Evolutionary conservation across 1,140 invertebrate species (phyloP).

Genomic region (Tenebrio molitor): DNA sequence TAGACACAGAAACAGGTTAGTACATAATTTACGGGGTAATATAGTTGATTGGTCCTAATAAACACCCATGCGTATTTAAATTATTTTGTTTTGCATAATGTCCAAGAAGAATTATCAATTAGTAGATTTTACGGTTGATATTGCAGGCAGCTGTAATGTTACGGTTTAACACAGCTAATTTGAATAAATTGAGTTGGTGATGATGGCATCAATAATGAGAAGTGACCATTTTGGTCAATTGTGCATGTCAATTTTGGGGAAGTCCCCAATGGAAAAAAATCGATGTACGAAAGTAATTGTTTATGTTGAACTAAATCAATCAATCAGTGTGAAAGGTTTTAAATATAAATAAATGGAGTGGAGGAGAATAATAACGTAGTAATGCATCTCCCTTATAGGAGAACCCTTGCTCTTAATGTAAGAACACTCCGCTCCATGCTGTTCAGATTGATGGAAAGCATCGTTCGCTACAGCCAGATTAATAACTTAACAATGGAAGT

Average conservation of each 20-base stretch:
- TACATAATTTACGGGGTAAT: neutral
- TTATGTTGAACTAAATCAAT: constrained; percentile 11
- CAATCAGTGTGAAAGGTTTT: constrained; percentile 42
- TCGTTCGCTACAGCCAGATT: constrained; percentile 57
- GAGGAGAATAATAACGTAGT: constrained; percentile 44
- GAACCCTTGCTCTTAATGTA: constrained; percentile 52
- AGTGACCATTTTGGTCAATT: neutral
- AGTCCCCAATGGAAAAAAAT: neutral
- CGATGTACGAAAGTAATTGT: neutral
- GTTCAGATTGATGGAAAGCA: constrained; percentile 55
- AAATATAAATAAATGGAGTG: constrained; percentile 48
- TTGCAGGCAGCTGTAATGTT: constrained; percentile 37
- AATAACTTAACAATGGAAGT: constrained; percentile 61
- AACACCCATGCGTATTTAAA: constrained; percentile 30
- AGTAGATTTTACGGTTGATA: constrained; percentile 38
- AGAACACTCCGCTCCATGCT: constrained; percentile 59
- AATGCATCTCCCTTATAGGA: constrained; percentile 44
- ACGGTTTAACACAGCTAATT: constrained; percentile 34
- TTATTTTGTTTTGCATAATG: constrained; percentile 34
- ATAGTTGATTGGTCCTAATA: neutral
- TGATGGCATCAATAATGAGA: neutral
- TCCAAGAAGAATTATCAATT: constrained; percentile 22
- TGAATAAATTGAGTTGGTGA: constrained; percentile 41
- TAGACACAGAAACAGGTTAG: constrained; percentile 90
- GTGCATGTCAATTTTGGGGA: neutral